Evolutionary conservation across 1,140 invertebrate species (phyloP).

Genomic region (Bacillus rossius): DNA sequence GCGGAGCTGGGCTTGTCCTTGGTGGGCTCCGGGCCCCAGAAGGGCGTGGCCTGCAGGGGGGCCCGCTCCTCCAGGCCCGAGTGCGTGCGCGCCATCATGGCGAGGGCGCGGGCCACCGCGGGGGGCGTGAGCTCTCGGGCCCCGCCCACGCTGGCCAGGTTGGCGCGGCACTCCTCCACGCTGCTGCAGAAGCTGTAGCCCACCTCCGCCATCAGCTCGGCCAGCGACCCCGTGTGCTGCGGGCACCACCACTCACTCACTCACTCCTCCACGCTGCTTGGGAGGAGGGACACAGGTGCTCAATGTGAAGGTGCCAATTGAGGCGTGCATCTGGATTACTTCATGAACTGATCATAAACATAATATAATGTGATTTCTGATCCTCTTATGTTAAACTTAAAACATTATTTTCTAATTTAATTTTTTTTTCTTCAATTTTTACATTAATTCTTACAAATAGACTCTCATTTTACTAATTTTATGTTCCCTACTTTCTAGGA

Average conservation of each 20-base stretch:
- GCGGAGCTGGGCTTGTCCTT: slow-evolving; percentile 27
- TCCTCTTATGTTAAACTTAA: too few species aligned
- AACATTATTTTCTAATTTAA: too few species aligned
- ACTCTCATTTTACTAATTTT: too few species aligned
- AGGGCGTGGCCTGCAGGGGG: slow-evolving; percentile 38
- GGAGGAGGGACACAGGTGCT: background rate
- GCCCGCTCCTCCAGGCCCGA: slow-evolving; percentile 63
- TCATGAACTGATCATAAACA: too few species aligned
- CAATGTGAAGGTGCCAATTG: too few species aligned
- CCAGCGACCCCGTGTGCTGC: slow-evolving; percentile 45
- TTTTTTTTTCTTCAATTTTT: too few species aligned
- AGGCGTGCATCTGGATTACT: too few species aligned
- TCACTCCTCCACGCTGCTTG: background rate
- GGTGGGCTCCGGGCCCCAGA: slow-evolving; percentile 6
- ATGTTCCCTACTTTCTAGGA: too few species aligned
- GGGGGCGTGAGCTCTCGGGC: slow-evolving; percentile 66
- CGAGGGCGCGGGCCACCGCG: slow-evolving; percentile 75
- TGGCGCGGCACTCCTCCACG: slow-evolving; percentile 83
- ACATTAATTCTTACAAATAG: too few species aligned
- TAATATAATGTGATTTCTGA: too few species aligned
- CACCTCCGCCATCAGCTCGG: slow-evolving; percentile 83
- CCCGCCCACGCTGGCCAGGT: slow-evolving; percentile 67
- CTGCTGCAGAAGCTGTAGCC: slow-evolving; percentile 83
- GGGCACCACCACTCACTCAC: too few species aligned
- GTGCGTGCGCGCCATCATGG: slow-evolving; percentile 81